Conservation (phyloP, 2,797 vertebrate species). For the Chromis chromis region DNA sequence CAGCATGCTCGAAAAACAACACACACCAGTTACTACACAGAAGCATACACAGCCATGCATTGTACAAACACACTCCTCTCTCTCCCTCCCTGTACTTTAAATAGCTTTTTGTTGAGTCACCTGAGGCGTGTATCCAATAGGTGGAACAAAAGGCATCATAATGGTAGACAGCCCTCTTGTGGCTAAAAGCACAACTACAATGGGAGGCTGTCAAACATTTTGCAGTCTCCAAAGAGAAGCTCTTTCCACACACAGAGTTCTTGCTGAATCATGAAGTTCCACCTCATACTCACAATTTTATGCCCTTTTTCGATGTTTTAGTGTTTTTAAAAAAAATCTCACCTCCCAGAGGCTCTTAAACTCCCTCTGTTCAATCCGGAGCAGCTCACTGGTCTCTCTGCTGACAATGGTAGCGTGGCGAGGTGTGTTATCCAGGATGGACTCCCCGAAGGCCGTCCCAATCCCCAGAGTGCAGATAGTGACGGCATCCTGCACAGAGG, state of each 20-base stretch:
- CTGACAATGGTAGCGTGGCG: conserved; percentile 98
- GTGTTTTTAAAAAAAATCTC: conserved; percentile 54
- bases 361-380: conserved; percentile 97
- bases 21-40: conserved; percentile 1
- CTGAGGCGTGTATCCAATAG: conserved; percentile 19
- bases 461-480: conserved; percentile 96
- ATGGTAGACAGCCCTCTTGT: conserved; percentile 72
- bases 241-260: neutral
- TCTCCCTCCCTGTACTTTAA: conserved; percentile 8
- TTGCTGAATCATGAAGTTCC: conserved; percentile 17
- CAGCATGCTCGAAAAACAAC: conserved; percentile 8
- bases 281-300: conserved; percentile 2
- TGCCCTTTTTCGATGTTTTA: neutral
- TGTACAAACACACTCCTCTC: neutral
- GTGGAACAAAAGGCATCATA: conserved; percentile 20
- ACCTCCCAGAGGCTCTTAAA: conserved; percentile 99
- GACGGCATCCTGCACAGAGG: conserved; percentile 91
- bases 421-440: conserved; percentile 98
- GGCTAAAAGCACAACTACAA: conserved; percentile 65
- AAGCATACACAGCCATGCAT: neutral
- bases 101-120: conserved; percentile 21
- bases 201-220: neutral
- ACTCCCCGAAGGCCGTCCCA: conserved; percentile 98
- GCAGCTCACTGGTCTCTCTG: conserved; percentile 93
- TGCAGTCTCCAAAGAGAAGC: neutral